phyloP scores from a whole-genome alignment of 2,888 invertebrate species.

The Lepidocyrtinus sp. region DNA sequence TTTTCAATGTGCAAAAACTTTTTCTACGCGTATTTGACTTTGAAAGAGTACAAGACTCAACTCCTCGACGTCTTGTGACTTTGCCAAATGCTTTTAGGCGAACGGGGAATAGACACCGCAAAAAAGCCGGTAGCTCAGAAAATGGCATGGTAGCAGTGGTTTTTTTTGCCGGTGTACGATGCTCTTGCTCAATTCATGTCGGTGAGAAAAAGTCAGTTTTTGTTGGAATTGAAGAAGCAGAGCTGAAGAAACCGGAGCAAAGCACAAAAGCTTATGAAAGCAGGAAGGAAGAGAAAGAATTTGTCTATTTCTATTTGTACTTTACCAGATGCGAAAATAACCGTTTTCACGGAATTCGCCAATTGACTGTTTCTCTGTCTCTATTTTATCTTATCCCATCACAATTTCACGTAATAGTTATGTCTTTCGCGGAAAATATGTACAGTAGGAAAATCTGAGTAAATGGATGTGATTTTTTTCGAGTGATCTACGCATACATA shows the following conservation, averaged over 20 bases:
- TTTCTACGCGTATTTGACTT: neutral
- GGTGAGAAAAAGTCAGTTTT: conserved; percentile 3
- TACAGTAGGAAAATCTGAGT: neutral
- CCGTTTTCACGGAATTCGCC: conserved; percentile 3
- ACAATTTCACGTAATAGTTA: neutral
- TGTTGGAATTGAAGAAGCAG: neutral
- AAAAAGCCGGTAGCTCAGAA: no score
- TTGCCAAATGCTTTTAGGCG: no score
- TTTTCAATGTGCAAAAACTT: neutral
- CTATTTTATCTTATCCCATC: neutral
- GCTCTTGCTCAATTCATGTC: neutral
- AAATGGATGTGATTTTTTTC: neutral
- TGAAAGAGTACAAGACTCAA: neutral
- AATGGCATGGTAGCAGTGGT: no score
- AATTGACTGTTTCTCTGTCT: conserved; percentile 12
- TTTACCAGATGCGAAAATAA: conserved; percentile 17
- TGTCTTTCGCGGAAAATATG: neutral
- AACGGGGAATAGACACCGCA: no score
- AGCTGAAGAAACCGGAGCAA: neutral
- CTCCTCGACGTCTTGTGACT: no score
- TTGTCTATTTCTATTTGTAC: neutral
- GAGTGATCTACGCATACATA: neutral
- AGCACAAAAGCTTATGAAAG: no score
- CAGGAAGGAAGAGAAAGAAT: conserved; percentile 13
- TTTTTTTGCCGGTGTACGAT: neutral